Evolutionary conservation across 2,888 invertebrate genomes (phyloP), one percentile per base, ranked within the genome.

Genomic region (Cetonia aurata): DNA sequence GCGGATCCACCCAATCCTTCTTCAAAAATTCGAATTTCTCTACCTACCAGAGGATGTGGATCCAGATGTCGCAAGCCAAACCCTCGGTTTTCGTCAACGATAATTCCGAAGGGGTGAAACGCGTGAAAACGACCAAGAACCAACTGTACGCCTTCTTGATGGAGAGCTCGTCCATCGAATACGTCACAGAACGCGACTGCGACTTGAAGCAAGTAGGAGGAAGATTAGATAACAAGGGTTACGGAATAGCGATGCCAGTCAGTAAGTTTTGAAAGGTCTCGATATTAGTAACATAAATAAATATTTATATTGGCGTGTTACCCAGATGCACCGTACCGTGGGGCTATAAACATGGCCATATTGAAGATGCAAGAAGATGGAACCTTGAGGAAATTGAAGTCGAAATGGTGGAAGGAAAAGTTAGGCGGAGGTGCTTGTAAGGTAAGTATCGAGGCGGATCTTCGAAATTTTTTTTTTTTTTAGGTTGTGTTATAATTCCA

Each of bases 111-210:
- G 99, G 98, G 0, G 91, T 96, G 0, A 92, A 94, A 8, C 88
- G 95, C 73, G 98, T 98, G 0, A 79, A 89, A 65, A 92, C 91
- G 81, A 91, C 90, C 13, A 93, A 93, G 83, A 89, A 93, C 70
- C 89, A 92, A 70, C 87, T 88, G 56, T 99, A 96, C 83, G 99
- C 99, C 0, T 99, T 94, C 83, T 88, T 99, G 60, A 98, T 98
- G 96, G 99, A 99, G 86, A 97, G 96, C 1, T 93, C 96, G 0
- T 93, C 94, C 3, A 92, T 99, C 74, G 98, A 99, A 83, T 99
- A 97, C 84, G 92, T 92, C 78, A 88, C 94, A 67, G 93, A 95
- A 83, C 89, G 94, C 69, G 89, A 95, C 78, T 98, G 97, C 80
- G 91, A 94, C 55, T 87, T 97, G 74, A 92, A 89, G 81, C 92